Percentiles rank a stretch among this genome's conserved stretches.
These are phyloP conservation scores for Saturnia japonica DNA, from an alignment of 2,888 invertebrate genomes.

Conservation along the genomic window DNA sequence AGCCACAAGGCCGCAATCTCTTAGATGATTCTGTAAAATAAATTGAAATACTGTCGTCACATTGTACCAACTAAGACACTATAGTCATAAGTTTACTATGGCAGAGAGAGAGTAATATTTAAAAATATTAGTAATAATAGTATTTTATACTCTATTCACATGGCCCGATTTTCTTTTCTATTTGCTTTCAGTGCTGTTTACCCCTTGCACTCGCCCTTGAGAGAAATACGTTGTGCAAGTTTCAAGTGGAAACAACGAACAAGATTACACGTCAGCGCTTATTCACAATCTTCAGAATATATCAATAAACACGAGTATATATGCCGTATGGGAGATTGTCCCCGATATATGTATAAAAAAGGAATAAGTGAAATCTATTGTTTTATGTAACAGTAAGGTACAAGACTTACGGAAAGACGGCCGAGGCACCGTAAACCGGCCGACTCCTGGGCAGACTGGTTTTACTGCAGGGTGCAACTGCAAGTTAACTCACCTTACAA, in stretches of 20 bases:
- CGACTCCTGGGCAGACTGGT: conserved; percentile 63
- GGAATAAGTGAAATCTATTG: conserved; percentile 20
- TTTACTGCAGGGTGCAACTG: conserved; percentile 63
- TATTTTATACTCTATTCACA: too few relatives aligned
- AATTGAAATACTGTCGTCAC: not conserved
- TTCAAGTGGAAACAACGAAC: not conserved
- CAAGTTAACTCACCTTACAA: conserved; percentile 70
- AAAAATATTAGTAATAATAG: too few relatives aligned
- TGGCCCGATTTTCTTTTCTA: too few relatives aligned
- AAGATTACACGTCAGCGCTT: not conserved
- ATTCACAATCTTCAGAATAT: not conserved
- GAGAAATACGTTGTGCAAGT: not conserved
- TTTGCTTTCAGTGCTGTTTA: too few relatives aligned
- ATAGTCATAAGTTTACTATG: too few relatives aligned
- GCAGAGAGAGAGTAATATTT: too few relatives aligned
- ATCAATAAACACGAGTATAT: not conserved
- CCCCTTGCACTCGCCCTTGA: too few relatives aligned
- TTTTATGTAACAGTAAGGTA: conserved; percentile 36
- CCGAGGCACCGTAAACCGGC: conserved; percentile 29
- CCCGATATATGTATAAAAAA: not conserved
- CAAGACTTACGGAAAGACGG: conserved; percentile 10
- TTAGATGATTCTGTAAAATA: not conserved
- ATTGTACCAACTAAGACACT: not conserved
- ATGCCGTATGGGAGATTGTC: conserved; percentile 1
- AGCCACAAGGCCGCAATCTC: not conserved